These are phyloP conservation scores for Phainopepla nitens DNA, from an alignment of 2,113 vertebrate species.

Conservation along the genomic window DNA sequence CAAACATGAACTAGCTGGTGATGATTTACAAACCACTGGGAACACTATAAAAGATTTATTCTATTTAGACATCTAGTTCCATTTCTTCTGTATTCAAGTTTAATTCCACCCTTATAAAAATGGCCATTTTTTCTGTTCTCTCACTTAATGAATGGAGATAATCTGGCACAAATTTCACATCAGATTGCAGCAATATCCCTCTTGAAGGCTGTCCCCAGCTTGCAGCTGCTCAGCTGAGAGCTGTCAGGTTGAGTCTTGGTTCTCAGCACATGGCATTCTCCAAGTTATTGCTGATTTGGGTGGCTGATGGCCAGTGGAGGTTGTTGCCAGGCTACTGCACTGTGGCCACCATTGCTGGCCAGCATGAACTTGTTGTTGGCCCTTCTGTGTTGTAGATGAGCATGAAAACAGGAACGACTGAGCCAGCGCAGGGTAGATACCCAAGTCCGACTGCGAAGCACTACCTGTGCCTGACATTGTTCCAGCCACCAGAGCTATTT, in stretches of 20 bases:
- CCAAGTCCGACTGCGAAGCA: not conserved
- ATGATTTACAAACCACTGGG: not conserved
- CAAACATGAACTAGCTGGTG: not conserved
- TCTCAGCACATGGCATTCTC: not conserved
- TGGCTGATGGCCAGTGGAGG: not conserved
- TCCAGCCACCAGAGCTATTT: not conserved
- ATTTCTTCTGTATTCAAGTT: not conserved
- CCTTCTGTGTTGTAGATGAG: not conserved
- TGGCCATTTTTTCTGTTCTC: not conserved
- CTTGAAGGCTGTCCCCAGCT: not conserved
- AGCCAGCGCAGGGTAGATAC: not conserved
- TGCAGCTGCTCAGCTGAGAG: not conserved
- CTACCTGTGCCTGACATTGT: not conserved
- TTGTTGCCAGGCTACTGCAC: not conserved
- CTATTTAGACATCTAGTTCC: not conserved
- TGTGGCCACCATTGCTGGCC: not conserved
- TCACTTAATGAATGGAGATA: not conserved
- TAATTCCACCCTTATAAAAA: not conserved
- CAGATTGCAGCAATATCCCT: not conserved
- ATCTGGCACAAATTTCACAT: not conserved
- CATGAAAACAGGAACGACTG: not conserved
- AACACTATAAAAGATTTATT: not conserved
- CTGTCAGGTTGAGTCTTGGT: not conserved
- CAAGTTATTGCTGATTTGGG: not conserved
- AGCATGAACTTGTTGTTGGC: fast-evolving